phyloP scores from a whole-genome alignment of 2,113 vertebrate species.

The Mus musculus region DNA sequence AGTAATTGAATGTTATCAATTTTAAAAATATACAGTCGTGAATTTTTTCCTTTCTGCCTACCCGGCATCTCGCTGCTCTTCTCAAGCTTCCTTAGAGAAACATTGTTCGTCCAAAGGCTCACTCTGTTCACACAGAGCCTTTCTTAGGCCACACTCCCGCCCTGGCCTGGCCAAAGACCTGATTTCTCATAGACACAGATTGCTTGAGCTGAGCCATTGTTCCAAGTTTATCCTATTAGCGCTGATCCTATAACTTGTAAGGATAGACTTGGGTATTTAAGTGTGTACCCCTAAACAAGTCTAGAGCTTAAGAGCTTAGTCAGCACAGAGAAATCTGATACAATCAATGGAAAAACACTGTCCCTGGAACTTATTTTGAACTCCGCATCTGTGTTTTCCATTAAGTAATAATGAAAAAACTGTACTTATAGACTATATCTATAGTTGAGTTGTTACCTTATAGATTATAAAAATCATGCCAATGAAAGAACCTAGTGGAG shows the following conservation, averaged over 20 bases:
- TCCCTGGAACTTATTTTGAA: not conserved
- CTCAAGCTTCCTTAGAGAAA: not conserved
- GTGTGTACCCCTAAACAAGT: not conserved
- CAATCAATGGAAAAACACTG: not conserved
- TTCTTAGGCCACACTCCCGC: not conserved
- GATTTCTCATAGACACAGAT: not conserved
- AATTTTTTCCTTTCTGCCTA: not conserved
- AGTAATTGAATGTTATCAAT: not conserved
- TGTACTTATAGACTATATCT: not conserved
- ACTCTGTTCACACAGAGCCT: not conserved
- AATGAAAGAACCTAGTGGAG: too few species aligned
- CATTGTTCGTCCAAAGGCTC: not conserved
- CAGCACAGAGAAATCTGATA: not conserved
- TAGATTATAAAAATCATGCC: not conserved
- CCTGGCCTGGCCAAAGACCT: not conserved
- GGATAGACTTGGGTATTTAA: not conserved
- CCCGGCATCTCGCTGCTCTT: not conserved
- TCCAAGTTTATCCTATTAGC: not conserved
- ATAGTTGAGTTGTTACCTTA: not conserved
- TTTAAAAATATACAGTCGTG: not conserved
- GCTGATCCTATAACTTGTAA: not conserved
- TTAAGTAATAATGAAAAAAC: not conserved
- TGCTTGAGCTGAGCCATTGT: not conserved
- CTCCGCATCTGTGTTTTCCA: not conserved
- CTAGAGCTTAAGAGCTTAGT: not conserved